Conservation (phyloP, 2,888 invertebrate species). For the Apamea sordens region DNA sequence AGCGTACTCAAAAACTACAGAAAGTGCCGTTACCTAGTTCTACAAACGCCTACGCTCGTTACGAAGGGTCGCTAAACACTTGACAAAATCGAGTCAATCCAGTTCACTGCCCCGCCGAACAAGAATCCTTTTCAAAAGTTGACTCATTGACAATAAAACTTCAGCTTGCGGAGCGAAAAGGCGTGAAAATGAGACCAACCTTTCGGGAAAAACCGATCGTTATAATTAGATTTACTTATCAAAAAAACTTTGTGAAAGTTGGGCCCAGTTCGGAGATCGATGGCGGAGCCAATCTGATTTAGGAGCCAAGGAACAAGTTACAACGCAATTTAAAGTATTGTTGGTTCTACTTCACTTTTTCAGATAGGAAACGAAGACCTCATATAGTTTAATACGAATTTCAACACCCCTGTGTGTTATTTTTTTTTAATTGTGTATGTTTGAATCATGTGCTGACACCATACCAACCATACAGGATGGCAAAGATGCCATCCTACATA, state of each 20-base stretch:
- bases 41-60: neutral
- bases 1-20: neutral
- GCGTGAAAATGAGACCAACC: slow-evolving; percentile 32
- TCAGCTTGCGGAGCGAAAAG: neutral
- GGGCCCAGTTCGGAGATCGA: slow-evolving; percentile 49
- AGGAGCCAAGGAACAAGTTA: slow-evolving; percentile 35
- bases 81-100: neutral
- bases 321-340: slow-evolving; percentile 39
- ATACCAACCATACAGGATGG: too few species aligned
- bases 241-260: slow-evolving; percentile 49
- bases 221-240: slow-evolving; percentile 59
- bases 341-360: slow-evolving; percentile 11
- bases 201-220: slow-evolving; percentile 46
- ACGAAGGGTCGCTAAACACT: neutral
- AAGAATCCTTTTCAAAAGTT: slow-evolving; percentile 2
- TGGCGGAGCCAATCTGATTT: slow-evolving; percentile 48
- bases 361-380: too few species aligned
- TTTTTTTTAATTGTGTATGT: too few species aligned
- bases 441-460: too few species aligned
- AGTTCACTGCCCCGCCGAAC: neutral
- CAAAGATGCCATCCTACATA: too few species aligned
- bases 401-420: too few species aligned
- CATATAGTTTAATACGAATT: too few species aligned
- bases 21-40: neutral
- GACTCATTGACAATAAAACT: slow-evolving; percentile 7